Evolutionary conservation across 2,888 invertebrate genomes (phyloP).

Genomic region (Cosmorhoe ocellata): DNA sequence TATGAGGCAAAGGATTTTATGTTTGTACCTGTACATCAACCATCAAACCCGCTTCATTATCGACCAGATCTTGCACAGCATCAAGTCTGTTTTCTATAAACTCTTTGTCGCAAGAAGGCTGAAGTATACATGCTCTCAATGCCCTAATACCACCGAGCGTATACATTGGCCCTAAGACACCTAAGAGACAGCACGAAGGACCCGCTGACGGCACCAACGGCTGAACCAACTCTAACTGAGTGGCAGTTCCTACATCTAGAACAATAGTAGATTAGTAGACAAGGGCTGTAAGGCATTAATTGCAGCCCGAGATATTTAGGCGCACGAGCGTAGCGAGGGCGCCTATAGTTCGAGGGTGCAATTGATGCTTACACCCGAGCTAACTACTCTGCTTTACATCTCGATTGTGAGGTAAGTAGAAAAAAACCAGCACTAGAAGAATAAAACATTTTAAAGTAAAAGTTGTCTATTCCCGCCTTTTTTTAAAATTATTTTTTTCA

Average conservation of each 20-base stretch:
- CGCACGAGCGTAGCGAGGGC: no score
- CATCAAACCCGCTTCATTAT: constrained; percentile 85
- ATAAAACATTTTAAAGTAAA: no score
- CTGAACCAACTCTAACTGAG: constrained; percentile 87
- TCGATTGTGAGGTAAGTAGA: no score
- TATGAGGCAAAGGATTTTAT: background rate
- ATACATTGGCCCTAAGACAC: constrained; percentile 70
- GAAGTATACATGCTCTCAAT: constrained; percentile 90
- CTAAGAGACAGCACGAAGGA: constrained; percentile 68
- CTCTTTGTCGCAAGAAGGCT: constrained; percentile 87
- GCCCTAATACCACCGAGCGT: constrained; percentile 87
- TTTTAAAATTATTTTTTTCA: no score
- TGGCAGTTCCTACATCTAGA: constrained; percentile 91
- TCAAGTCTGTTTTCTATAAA: constrained; percentile 87
- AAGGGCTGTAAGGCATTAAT: no score
- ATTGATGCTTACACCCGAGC: no score
- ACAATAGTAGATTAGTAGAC: no score
- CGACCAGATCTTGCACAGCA: constrained; percentile 89
- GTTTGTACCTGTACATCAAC: constrained; percentile 83
- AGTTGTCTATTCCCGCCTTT: no score
- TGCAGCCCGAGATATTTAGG: no score
- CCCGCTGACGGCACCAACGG: constrained; percentile 75
- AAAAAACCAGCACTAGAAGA: no score
- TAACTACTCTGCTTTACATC: no score
- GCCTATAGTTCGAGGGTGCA: no score